Conservation (phyloP, 2,113 vertebrate genomes). For the Leptobrachium ailaonicum region DNA sequence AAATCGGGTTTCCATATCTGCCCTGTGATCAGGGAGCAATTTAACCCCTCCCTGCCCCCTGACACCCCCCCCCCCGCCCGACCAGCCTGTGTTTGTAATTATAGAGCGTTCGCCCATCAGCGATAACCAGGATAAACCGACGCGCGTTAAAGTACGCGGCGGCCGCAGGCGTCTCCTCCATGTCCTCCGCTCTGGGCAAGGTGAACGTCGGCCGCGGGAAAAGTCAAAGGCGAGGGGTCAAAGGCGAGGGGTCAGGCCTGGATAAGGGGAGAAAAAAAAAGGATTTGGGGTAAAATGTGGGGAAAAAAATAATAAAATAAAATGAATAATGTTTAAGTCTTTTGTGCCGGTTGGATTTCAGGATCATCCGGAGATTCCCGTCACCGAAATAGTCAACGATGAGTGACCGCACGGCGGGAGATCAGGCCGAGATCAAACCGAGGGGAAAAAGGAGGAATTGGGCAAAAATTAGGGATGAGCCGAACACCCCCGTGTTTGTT, state of each 20-base stretch:
- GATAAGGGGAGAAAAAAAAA: neutral
- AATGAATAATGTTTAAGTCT: too few species aligned
- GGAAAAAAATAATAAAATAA: too few species aligned
- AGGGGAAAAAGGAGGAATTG: too few species aligned
- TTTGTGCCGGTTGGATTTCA: too few species aligned
- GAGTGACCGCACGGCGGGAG: too few species aligned
- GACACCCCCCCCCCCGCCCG: neutral
- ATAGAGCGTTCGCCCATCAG: slow-evolving; percentile 14
- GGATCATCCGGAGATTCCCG: too few species aligned
- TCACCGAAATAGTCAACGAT: too few species aligned
- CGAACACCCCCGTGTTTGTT: too few species aligned
- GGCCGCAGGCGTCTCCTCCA: neutral
- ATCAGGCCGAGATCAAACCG: too few species aligned
- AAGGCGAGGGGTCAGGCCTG: neutral
- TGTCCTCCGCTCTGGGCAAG: neutral
- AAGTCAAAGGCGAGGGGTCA: neutral
- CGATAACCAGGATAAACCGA: slow-evolving; percentile 11
- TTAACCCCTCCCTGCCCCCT: neutral
- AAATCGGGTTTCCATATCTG: slow-evolving; percentile 53
- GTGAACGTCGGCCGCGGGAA: neutral
- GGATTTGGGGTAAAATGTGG: too few species aligned
- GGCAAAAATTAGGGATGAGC: too few species aligned
- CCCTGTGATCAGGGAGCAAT: slow-evolving; percentile 22
- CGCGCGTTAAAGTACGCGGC: slow-evolving; percentile 23
- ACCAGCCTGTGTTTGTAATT: slow-evolving; percentile 4